Evolutionary conservation across 2,888 invertebrate species (phyloP), one percentile per base, ranked within the genome.

Genomic region (Melipona bicolor): DNA sequence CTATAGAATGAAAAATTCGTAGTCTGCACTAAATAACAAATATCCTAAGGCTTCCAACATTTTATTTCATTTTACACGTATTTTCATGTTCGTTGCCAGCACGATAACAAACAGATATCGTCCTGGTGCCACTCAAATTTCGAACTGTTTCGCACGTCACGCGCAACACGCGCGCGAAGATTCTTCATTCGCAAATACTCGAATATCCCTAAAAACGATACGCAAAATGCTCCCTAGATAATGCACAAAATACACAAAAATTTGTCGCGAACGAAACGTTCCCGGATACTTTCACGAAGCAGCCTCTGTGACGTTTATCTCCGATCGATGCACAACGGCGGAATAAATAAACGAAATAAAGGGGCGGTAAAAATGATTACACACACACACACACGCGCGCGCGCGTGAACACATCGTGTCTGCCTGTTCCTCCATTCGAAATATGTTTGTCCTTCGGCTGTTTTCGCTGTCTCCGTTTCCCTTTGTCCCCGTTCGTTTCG

Each of bases 401-500:
- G 1, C 36, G 9, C 24, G 24, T 19, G n/a, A 27, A 27, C 9
- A 62, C 11, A 11, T 19, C 32, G 32, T 32, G 62, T 62, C 32
- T 27, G 24, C 24, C 32, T 32, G 61, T 61, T 61, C 43, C 27
- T 27, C 61, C 24, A 59, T 24, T 9, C 49, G 27, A 27, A 62
- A 73, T 71, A 67, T 61, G 27, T 74, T 67, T 54, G 43, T n/a
- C 36, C 27, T 24, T 27, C 49, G 52, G 17, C 27, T 27, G 62
- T 64, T 81, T 77, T 78, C 59, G 21, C 21, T 17, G 32, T 64
- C 64, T 75, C 54, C 49, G 21, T 56, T 50, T 32, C 61, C 52
- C 78, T 75, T 69, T 79, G 69, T 79, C 49, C 49, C n/a, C 32
- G 52, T 27, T 17, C 50, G 24, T 43, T 56, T 50, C 64, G 32